Evolutionary conservation across 1,140 invertebrate genomes (phyloP).

Genomic region (Phortica variegata): DNA sequence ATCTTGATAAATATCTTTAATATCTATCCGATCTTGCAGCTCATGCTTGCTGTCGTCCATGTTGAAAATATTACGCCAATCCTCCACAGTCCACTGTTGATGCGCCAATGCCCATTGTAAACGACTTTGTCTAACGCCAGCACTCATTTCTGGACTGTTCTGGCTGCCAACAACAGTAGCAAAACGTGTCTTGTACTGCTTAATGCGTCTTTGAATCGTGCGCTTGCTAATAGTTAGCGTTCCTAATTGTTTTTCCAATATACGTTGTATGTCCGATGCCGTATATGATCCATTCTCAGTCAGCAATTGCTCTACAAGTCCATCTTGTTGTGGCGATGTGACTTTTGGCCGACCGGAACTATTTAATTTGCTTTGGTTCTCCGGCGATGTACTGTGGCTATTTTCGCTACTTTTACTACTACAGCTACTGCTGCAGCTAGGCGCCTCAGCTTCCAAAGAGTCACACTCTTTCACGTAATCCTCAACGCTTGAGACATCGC

Average conservation of each 20-base stretch:
- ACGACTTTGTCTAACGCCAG: slow-evolving; percentile 5
- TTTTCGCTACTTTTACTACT: slow-evolving; percentile 8
- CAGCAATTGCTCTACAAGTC: slow-evolving; percentile 27
- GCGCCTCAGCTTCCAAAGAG: slow-evolving; percentile 9
- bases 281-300: slow-evolving; percentile 25
- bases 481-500: slow-evolving; percentile 27
- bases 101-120: slow-evolving; percentile 33
- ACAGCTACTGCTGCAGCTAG: slow-evolving; percentile 11
- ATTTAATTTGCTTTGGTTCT: no score
- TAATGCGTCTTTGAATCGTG: slow-evolving; percentile 32
- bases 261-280: slow-evolving; percentile 35
- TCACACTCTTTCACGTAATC: slow-evolving; percentile 23
- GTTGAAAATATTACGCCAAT: slow-evolving; percentile 43
- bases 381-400: slow-evolving; percentile 26
- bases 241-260: slow-evolving; percentile 16
- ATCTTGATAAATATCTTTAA: slow-evolving; percentile 33
- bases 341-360: no score
- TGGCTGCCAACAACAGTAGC: background rate
- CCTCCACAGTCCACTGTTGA: slow-evolving; percentile 30
- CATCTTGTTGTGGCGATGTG: no score
- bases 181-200: background rate
- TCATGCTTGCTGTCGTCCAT: slow-evolving; percentile 33
- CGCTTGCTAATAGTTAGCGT: slow-evolving; percentile 36
- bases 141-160: slow-evolving; percentile 3
- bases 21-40: no score